Evolutionary conservation across 2,113 vertebrate genomes (phyloP).

Genomic region (Tyto alba): DNA sequence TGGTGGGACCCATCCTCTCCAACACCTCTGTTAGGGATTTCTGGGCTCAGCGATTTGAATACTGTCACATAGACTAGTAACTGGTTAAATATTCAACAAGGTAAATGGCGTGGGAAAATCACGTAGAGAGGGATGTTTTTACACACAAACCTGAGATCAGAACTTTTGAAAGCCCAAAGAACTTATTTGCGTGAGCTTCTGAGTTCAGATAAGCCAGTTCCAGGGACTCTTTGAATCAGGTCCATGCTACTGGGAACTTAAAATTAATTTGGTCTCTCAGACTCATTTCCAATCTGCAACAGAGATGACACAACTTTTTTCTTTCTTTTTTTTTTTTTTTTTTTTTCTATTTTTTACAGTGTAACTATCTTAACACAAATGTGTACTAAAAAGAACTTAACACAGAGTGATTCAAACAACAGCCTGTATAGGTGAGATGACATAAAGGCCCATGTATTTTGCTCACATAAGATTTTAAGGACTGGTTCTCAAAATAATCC

Average conservation of each 20-base stretch:
- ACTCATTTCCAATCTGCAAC: background rate
- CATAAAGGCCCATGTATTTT: background rate
- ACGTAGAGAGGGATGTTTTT: background rate
- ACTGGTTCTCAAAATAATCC: background rate
- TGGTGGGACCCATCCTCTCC: background rate
- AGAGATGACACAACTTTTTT: background rate
- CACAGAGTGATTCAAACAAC: background rate
- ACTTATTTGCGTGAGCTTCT: fast-evolving
- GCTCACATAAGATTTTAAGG: background rate
- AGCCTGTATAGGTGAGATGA: background rate
- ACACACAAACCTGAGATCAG: background rate
- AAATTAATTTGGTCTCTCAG: background rate
- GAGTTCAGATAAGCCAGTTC: background rate
- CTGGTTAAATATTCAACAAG: background rate
- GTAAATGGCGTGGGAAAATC: background rate
- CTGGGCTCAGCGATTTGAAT: background rate
- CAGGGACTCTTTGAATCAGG: background rate
- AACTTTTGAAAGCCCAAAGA: background rate
- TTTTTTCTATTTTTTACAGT: background rate
- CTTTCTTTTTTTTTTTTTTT: too few species aligned
- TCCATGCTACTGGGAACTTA: background rate
- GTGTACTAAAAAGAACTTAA: background rate
- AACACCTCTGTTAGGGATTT: fast-evolving
- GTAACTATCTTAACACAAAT: background rate
- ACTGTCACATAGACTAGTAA: background rate